Base-by-base conservation (phyloP, 1,140 invertebrate genomes). In the Listronotus bonariensis region DNA sequence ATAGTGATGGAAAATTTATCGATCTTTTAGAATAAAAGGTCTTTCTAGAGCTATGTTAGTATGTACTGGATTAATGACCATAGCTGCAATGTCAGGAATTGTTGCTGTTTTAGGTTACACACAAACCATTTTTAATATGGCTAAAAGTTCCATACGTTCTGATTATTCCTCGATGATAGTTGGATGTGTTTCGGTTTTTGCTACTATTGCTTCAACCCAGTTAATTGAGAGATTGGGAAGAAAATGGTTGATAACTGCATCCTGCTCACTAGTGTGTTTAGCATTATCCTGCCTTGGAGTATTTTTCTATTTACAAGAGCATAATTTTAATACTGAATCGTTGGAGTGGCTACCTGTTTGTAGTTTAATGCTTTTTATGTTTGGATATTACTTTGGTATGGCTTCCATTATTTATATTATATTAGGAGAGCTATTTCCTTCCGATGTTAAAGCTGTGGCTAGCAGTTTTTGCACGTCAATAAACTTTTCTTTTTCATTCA, bases 391-490 rank as follows among this genome's bases (percentile, higher is more conserved):
- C 36, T 70, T 70, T n/a, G 91, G 90, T 3, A 88, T 92, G 68
- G 92, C 92, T 0, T 89, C 92, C 0, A 78, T 95, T 10, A 89
- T 91, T 0, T 93, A 92, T 90, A 84, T 91, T 0, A 84, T 95
- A 32, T 87, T 93, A 82, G 88, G 87, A 1, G 91, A 95, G 77
- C 84, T 94, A 68, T 91, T 93, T 69, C 86, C 92, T 1, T 80
- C 87, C 0, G 86, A 88, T 67, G 85, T 92, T 0, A 89, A 91
- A 74, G 91, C 91, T 1, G 87, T 88, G 1, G 86, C 89, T 0
- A 80, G 52, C 0, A 85, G 89, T 0, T 80, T 93, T 6, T 87
- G 89, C 0, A 87, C 90, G 0, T 85, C 84, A 46, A 82, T 86
- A 52, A 92, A 89, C 71, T 95, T 92, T 91, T 72, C 83, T 0